phyloP scores from a whole-genome alignment of 2,888 invertebrate species.

The Leptinotarsa rubiginosa region DNA sequence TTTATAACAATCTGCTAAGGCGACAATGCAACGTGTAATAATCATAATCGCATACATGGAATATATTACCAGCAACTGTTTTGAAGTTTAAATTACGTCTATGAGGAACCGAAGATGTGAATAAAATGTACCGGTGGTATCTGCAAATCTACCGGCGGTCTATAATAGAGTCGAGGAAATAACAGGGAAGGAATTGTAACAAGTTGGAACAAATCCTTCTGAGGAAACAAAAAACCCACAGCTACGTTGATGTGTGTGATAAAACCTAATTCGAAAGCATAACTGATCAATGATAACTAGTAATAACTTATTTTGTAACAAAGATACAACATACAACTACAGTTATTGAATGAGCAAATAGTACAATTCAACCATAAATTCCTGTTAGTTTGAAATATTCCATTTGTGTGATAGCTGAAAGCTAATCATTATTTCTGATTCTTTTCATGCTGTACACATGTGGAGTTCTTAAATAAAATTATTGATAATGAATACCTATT shows the following conservation, averaged over 20 bases:
- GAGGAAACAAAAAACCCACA: neutral
- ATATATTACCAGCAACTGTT: conserved; percentile 49
- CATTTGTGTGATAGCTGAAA: too few relatives aligned
- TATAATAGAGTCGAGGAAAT: conserved; percentile 9
- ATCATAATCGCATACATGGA: conserved; percentile 57
- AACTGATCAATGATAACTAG: neutral
- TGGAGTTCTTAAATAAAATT: too few relatives aligned
- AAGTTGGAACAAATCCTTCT: conserved; percentile 1
- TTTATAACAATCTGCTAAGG: conserved; percentile 46
- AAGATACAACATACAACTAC: too few relatives aligned
- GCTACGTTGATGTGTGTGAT: neutral
- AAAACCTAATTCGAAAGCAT: neutral
- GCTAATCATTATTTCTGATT: too few relatives aligned
- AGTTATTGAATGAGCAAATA: too few relatives aligned
- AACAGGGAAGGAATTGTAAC: neutral
- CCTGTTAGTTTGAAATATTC: too few relatives aligned
- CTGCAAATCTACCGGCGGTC: conserved; percentile 9
- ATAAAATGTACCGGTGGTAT: conserved; percentile 13
- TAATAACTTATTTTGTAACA: neutral
- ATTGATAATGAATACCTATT: too few relatives aligned
- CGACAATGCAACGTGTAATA: conserved; percentile 57
- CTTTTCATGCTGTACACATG: too few relatives aligned
- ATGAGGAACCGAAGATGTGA: conserved; percentile 22
- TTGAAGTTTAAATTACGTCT: conserved; percentile 49
- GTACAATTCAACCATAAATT: too few relatives aligned